Conservation (phyloP, 2,113 vertebrate species). For the Agapornis roseicollis region DNA sequence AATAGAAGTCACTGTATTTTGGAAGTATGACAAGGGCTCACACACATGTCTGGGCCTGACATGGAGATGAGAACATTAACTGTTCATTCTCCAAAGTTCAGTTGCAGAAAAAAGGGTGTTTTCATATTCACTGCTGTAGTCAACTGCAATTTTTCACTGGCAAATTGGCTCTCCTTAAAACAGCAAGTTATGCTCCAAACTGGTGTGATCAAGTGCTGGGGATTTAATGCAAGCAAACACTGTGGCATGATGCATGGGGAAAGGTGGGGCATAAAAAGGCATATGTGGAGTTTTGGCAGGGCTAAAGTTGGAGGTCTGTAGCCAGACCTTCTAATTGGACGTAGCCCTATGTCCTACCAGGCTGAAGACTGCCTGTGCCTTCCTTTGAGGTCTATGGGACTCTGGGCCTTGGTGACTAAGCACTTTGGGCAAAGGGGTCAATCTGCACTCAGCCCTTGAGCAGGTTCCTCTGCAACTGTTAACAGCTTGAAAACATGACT, state of each 20-base stretch:
- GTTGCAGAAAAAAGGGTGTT: not conserved
- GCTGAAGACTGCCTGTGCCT: accelerated
- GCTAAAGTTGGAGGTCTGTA: not conserved
- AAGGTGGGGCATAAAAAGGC: not conserved
- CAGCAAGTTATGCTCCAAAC: accelerated
- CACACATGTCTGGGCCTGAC: not conserved
- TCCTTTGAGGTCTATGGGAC: not conserved
- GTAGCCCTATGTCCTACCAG: too few species aligned
- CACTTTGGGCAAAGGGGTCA: not conserved
- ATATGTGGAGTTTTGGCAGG: not conserved
- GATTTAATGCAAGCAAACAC: too few species aligned
- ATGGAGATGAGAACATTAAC: not conserved
- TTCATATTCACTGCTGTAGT: not conserved
- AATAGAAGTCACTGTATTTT: not conserved
- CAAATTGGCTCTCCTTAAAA: not conserved
- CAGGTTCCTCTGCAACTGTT: not conserved
- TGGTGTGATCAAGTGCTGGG: too few species aligned
- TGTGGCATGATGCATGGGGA: accelerated
- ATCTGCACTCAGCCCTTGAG: not conserved
- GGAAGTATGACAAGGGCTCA: not conserved
- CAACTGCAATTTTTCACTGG: not conserved
- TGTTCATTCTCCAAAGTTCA: not conserved
- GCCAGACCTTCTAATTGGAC: not conserved
- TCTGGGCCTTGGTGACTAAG: not conserved
- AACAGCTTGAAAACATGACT: not conserved